A percentile compares a stretch with the other conserved stretches of the same genome.
Evolutionary conservation across 1,140 invertebrate genomes (phyloP).

Genomic region (Tetramorium alpestre): DNA sequence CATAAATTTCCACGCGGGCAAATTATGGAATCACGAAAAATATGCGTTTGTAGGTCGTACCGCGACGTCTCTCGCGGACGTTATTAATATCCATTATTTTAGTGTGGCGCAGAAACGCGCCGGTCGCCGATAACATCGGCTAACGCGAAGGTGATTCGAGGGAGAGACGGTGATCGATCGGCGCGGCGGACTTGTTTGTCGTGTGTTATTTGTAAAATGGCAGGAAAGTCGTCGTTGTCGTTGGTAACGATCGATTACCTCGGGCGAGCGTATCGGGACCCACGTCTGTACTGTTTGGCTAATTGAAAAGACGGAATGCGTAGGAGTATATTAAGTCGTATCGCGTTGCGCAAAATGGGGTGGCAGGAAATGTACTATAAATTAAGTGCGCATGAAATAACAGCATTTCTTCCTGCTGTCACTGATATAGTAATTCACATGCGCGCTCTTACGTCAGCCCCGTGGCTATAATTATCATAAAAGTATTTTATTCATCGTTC

Average conservation of each 20-base stretch:
- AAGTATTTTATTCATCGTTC: neutral
- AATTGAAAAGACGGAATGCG: conserved; percentile 42
- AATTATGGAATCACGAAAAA: conserved; percentile 17
- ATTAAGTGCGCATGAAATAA: neutral
- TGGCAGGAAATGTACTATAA: conserved; percentile 25
- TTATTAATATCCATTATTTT: conserved; percentile 53
- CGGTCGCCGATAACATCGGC: conserved; percentile 36
- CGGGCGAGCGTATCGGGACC: neutral
- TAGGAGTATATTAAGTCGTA: conserved; percentile 29
- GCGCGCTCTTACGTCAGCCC: neutral
- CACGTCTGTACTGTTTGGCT: conserved; percentile 15
- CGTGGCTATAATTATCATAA: neutral
- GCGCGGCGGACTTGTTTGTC: neutral
- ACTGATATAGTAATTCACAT: neutral
- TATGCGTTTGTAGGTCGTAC: neutral
- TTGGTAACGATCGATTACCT: conserved; percentile 15
- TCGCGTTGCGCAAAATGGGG: neutral
- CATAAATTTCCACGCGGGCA: conserved; percentile 22
- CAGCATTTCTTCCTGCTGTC: neutral
- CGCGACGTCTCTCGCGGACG: neutral
- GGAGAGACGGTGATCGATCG: conserved; percentile 48
- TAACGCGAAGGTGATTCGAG: conserved; percentile 12
- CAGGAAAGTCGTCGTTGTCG: conserved; percentile 17
- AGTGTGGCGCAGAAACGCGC: neutral
- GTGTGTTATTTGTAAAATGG: conserved; percentile 42